Evolutionary conservation across 2,888 invertebrate species (phyloP), one percentile per base, ranked within the genome.

Genomic region (Mellilla xanthometata): DNA sequence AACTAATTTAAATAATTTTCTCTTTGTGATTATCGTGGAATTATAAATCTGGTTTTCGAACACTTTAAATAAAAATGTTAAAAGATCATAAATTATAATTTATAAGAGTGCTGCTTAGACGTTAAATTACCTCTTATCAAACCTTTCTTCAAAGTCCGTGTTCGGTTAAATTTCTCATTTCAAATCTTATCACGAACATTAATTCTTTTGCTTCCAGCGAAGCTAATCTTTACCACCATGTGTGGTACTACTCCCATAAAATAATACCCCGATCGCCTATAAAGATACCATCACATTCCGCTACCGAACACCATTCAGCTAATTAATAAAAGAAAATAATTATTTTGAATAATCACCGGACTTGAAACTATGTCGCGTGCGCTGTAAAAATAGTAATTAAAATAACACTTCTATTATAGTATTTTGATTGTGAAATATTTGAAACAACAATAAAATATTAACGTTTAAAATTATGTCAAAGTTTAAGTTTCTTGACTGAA

Each of bases 241-340:
- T 72, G 75, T 65, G 71, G 72, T 58, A 63, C 49, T 41, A 51
- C 52, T 57, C 57, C 50, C 53, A 58, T 76, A 70, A 80, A 69
- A 68, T 77, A 80, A 60, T 61, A 56, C 71, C 68, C 42, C 61
- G 86, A 86, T 87, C 70, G 70, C 61, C 82, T 70, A 80, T 86
- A 83, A 84, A 87, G 87, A 87, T 87, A 81, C 71, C 33, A 11
- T 45, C 44, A 47, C 69, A 81, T 75, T 71, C 76, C 75, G 76
- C 81, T 76, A 81, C 83, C 68, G 76, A 74, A 76, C 80, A 78
- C 77, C 75, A 71, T 76, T 67, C 64, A 65, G 56, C 76, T 82
- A 82, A 85, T 85, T 84, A 85, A 83, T 83, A 81, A 81, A 82
- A 54, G 72, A 45, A 75, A 73, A 68, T 48, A 73, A 72, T 68